Evolutionary conservation across 2,797 vertebrate genomes (phyloP).

Genomic region (Xenops minutus): DNA sequence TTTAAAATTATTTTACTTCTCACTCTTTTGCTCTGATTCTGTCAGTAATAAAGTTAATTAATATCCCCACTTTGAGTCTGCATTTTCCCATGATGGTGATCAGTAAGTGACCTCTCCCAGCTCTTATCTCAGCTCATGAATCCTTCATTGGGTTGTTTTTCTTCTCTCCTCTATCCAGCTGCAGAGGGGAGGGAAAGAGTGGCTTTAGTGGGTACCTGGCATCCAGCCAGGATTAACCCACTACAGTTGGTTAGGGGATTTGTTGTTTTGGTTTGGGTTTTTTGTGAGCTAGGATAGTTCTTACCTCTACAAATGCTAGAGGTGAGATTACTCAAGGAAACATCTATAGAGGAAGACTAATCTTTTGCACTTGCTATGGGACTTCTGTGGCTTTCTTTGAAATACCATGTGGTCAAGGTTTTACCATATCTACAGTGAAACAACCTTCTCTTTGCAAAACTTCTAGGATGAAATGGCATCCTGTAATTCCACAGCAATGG

Average conservation of each 20-base stretch:
- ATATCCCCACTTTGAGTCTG: no score
- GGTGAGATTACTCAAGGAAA: neutral
- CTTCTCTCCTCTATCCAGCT: no score
- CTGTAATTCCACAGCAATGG: neutral
- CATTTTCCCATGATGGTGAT: no score
- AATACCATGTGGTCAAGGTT: neutral
- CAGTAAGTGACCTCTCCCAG: no score
- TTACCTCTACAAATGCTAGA: neutral
- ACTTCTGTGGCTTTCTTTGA: neutral
- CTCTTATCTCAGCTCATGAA: no score
- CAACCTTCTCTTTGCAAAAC: neutral
- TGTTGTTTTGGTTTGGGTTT: neutral
- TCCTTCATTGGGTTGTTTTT: no score
- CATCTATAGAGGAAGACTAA: neutral
- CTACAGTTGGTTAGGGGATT: accelerated
- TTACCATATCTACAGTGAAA: neutral
- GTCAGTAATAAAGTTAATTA: no score
- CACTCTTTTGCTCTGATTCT: no score
- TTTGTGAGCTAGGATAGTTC: neutral
- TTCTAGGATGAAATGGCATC: neutral
- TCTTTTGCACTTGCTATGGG: neutral
- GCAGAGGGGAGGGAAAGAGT: no score
- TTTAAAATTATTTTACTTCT: no score
- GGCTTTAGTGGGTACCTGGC: no score
- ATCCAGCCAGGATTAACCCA: no score